phyloP scores from a whole-genome alignment of 2,113 vertebrate species.

The Microcebus murinus region DNA sequence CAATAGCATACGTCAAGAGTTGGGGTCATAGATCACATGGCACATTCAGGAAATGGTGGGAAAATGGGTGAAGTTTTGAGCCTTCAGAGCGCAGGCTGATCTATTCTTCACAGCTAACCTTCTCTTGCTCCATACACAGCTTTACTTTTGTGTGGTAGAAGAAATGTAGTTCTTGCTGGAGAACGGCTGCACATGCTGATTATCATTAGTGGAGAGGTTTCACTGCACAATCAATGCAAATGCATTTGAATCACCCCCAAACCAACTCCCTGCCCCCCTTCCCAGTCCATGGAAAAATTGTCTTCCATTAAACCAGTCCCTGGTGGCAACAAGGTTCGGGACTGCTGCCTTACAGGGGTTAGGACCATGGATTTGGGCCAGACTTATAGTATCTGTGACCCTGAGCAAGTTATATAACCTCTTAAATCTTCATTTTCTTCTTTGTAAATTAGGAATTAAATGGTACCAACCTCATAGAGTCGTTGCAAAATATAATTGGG shows the following conservation, averaged over 20 bases:
- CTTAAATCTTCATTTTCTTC: conserved; percentile 31
- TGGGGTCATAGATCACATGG: too few species aligned
- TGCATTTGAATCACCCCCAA: too few species aligned
- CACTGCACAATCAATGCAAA: too few species aligned
- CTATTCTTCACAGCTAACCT: not conserved
- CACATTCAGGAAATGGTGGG: not conserved
- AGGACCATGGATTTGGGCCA: not conserved
- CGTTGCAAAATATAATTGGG: not conserved
- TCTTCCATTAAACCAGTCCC: too few species aligned
- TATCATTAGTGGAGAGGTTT: too few species aligned
- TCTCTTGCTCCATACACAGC: not conserved
- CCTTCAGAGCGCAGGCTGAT: too few species aligned
- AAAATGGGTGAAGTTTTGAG: not conserved
- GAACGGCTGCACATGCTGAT: not conserved
- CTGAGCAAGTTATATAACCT: not conserved
- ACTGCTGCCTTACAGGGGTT: too few species aligned
- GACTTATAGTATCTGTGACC: not conserved
- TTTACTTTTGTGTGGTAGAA: not conserved
- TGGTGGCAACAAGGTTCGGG: too few species aligned
- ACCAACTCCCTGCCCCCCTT: too few species aligned
- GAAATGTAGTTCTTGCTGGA: not conserved
- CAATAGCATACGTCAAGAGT: too few species aligned
- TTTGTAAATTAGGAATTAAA: not conserved
- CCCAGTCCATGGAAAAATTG: too few species aligned
- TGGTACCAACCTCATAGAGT: not conserved